Base-by-base conservation (phyloP, 37 sponge, comb jelly and placozoan genomes). In the Agelas oroides region DNA sequence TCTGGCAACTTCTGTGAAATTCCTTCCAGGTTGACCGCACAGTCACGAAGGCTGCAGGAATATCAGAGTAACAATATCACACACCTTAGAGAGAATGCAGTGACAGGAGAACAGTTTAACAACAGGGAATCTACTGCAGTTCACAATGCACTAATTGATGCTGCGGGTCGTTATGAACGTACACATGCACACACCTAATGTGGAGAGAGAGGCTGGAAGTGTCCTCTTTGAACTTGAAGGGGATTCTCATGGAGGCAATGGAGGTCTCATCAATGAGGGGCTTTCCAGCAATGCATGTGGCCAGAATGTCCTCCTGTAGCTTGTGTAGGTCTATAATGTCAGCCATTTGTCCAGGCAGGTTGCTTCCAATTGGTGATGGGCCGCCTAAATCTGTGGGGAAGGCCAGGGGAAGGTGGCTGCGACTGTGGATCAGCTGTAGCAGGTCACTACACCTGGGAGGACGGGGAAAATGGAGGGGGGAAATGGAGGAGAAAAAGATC, bases 241-340 rank as follows among this genome's bases (percentile, higher is more conserved):
- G 87, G 5, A 54, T 34, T 2, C 87, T 41, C 54, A 86, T 16
- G 55, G 65, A 39, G 55, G 65, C 52, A 24, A 79, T 36, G 38
- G 71, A 65, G 63, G 78, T 21, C 15, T 25, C 36, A n/a, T 67
- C 73, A 25, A 92, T 87, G 53, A 84, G 56, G 1, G 92, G 92
- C 73, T 80, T 87, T 20, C 92, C 92, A 0, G 80, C 84, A 0
- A 92, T 38, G 37, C 56, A 87, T 13, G 59, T 59, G 25, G 63
- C 39, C 16, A 87, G 37, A 0, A 92, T 57, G 54, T 87, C 92
- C 11, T 92, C 87, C 79, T 92, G 92, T 14, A 92, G 84, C 18
- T 38, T 32, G 15, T 70, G 59, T 0, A 87, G 78, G 65, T 87
- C 54, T 58, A 87, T 58, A 30, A 89, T 84, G 14, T 64, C 24